Conservation (phyloP, 2,888 invertebrate genomes). For the Theretra japonica region DNA sequence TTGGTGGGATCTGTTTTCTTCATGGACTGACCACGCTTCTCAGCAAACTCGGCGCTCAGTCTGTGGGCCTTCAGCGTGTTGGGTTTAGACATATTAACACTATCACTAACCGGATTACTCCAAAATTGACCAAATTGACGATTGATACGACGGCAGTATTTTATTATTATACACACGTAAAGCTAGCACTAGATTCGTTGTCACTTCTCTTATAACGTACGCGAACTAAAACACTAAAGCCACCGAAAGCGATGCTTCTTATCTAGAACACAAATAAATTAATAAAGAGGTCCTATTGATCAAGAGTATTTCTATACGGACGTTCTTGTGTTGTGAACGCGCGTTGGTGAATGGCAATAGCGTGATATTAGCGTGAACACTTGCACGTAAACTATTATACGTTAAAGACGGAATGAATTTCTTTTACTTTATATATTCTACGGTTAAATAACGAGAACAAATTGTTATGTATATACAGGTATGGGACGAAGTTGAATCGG, state of each 20-base stretch:
- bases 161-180: slow-evolving; percentile 49
- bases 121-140: slow-evolving; percentile 52
- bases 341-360: slow-evolving; percentile 31
- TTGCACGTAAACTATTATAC: slow-evolving; percentile 35
- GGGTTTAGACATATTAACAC: slow-evolving; percentile 77
- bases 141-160: slow-evolving; percentile 39
- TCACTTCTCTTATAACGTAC: slow-evolving; percentile 58
- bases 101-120: slow-evolving; percentile 50
- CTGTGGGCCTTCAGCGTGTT: slow-evolving; percentile 79
- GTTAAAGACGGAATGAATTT: slow-evolving; percentile 73
- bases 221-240: slow-evolving; percentile 52
- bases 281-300: slow-evolving; percentile 79
- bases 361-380: slow-evolving; percentile 39
- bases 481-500: slow-evolving; percentile 75
- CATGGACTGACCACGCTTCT: slow-evolving; percentile 72
- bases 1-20: slow-evolving; percentile 75
- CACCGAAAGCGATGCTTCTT: slow-evolving; percentile 61
- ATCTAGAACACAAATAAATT: slow-evolving; percentile 79
- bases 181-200: slow-evolving; percentile 64
- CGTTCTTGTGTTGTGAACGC: slow-evolving; percentile 36
- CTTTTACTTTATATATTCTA: slow-evolving; percentile 67
- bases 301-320: slow-evolving; percentile 62
- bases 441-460: slow-evolving; percentile 67
- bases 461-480: slow-evolving; percentile 81
- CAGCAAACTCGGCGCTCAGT: slow-evolving; percentile 80